These are phyloP conservation scores for Tympanuchus pallidicinctus DNA, from an alignment of 2,113 vertebrate species.

Conservation along the genomic window DNA sequence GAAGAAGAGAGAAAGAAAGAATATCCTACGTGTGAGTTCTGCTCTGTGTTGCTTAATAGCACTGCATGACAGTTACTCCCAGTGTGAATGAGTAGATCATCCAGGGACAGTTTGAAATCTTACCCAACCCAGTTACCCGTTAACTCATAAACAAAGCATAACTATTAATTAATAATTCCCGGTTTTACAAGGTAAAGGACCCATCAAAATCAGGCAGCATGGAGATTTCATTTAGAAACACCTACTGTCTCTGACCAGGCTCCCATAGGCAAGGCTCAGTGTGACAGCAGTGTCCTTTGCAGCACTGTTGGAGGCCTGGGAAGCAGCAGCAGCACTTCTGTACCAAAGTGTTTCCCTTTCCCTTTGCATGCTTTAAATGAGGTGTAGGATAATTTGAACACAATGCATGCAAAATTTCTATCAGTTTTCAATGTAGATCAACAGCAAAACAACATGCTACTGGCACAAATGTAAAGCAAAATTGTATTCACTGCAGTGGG, in stretches of 20 bases:
- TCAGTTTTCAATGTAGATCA: neutral
- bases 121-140: neutral
- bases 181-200: neutral
- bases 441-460: neutral
- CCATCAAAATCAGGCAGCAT: neutral
- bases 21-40: neutral
- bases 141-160: neutral
- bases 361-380: neutral
- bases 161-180: neutral
- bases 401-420: neutral
- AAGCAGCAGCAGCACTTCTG: fast-evolving
- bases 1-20: neutral
- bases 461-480: neutral
- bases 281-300: fast-evolving
- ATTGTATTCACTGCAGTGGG: neutral
- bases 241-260: neutral
- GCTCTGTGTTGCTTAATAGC: neutral
- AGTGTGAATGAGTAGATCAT: neutral
- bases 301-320: fast-evolving
- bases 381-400: neutral
- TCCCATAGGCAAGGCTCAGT: fast-evolving
- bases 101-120: neutral
- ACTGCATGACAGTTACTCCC: fast-evolving
- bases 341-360: fast-evolving
- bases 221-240: fast-evolving